These are phyloP conservation scores for Tetramorium simillimum DNA, from an alignment of 1,140 invertebrate species.

Conservation along the genomic window DNA sequence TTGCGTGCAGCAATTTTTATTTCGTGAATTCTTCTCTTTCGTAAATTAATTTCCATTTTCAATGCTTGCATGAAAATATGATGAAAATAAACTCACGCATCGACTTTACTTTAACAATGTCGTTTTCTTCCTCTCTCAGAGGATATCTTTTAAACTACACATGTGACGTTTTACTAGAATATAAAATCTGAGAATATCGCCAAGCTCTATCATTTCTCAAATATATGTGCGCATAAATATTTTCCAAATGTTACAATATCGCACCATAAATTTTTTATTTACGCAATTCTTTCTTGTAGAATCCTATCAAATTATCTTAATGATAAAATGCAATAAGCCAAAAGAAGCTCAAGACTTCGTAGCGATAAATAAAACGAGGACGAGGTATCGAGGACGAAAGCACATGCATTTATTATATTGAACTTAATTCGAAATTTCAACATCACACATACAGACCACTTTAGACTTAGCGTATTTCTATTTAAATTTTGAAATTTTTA, in stretches of 20 bases:
- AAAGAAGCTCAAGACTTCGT: background rate
- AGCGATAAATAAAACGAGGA: background rate
- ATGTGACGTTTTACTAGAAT: background rate
- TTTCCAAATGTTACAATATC: background rate
- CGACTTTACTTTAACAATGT: background rate
- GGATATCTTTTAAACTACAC: background rate
- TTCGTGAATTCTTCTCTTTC: background rate
- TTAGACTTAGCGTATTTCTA: background rate
- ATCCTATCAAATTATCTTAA: background rate
- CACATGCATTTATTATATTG: background rate
- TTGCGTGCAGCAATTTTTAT: background rate
- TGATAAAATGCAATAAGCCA: background rate
- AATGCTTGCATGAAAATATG: background rate
- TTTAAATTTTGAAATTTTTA: background rate
- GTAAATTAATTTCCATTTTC: background rate
- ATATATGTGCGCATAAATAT: background rate
- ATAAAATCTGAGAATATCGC: background rate
- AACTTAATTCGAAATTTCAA: background rate
- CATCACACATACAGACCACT: background rate
- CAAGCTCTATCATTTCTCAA: background rate
- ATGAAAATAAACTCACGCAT: background rate
- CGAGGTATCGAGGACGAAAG: background rate
- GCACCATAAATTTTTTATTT: background rate
- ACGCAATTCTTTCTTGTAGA: background rate
- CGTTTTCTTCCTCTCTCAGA: background rate